Base-by-base conservation (phyloP, 2,113 vertebrate species). In the Triplophysa siluroides region DNA sequence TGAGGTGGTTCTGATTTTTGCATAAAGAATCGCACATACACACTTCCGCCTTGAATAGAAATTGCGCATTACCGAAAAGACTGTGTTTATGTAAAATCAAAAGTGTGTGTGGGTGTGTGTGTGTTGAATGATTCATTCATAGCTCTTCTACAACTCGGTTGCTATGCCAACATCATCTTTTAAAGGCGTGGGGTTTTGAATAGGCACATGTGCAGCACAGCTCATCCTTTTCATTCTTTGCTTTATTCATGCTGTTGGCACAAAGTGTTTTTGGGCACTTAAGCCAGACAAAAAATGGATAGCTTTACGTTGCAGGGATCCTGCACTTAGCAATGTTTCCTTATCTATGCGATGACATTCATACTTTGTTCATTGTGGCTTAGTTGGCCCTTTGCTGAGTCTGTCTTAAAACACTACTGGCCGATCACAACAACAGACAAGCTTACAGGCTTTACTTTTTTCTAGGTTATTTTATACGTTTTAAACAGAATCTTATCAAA, bases 61-160 rank as follows among this genome's bases (percentile, higher is more conserved):
- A 21, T 21, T 8, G 2, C 24, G n/a, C n/a, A 19, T 14, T 10
- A 50, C 18, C 33, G 26, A 72, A 52, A 33, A 38, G 56, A 72
- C 21, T 65, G 16, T 8, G 11, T 66, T 18, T 77, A 38, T 52
- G 18, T 54, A 14, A 50, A 50, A 50, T 50, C 29, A 52, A 38
- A 38, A 38, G 33, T 38, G 33, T 38, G 33, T 38, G 33, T 29
- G 29, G 3, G 29, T 29, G 29, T 29, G 61, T 14, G 26, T 66
- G 9, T 41, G 2, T 54, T 78, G 76, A 11, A 7, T 52, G 14
- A 75, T 76, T 76, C 73, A 76, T 76, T 63, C 60, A 76, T 63
- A 63, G 73, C 58, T 62, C 58, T 14, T 9, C n/a, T 45, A 62
- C 11, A 64, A 60, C 14, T 68, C 64, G 12, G 38, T 69, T 58